Evolutionary conservation across 2,797 vertebrate genomes (phyloP), one percentile per base, ranked within the genome.

Genomic region (Alfaro cultratus): DNA sequence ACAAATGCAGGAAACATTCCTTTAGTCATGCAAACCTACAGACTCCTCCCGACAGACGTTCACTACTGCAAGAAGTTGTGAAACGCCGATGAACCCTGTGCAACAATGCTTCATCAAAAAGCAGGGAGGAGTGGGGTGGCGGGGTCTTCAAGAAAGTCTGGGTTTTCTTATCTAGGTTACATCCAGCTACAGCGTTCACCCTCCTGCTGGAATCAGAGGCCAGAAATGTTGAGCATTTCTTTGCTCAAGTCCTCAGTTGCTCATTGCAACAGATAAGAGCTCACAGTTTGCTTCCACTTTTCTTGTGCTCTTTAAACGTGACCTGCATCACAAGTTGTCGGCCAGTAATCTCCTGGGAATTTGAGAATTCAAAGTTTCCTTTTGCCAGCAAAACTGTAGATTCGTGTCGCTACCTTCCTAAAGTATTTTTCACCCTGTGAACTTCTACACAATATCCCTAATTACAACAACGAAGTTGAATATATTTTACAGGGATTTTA

Each of bases 131-230:
- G 47, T 49, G 47, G 18, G 26, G 4, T n/a, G n/a, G n/a, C n/a
- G n/a, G 21, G 79, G 79, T 13, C 73, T 88, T 86, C 41, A 73
- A 89, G 88, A 87, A 94, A 92, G 92, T 90, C 89, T 88, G 85
- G 85, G 91, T 95, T 90, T 86, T 82, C 90, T 92, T 87, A 94
- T 94, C 92, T 91, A 80, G 85, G 91, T 86, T 71, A 77, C 83
- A 84, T 13, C 76, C 79, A 79, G 88, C 86, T 85, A 83, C 85
- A 86, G 51, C 64, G 80, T 87, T 62, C 13, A 51, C 89, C 82
- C 77, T 76, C 47, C 79, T 79, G 75, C 46, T 45, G 29, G 77
- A 85, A 80, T 80, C 80, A 85, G 57, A 77, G 73, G 55, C 46
- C 31, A 73, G 43, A 85, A 86, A 85, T 77, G 74, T 21, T 8